Base-by-base conservation (phyloP, 2,113 vertebrate species). In the Ptilonorhynchus violaceus region DNA sequence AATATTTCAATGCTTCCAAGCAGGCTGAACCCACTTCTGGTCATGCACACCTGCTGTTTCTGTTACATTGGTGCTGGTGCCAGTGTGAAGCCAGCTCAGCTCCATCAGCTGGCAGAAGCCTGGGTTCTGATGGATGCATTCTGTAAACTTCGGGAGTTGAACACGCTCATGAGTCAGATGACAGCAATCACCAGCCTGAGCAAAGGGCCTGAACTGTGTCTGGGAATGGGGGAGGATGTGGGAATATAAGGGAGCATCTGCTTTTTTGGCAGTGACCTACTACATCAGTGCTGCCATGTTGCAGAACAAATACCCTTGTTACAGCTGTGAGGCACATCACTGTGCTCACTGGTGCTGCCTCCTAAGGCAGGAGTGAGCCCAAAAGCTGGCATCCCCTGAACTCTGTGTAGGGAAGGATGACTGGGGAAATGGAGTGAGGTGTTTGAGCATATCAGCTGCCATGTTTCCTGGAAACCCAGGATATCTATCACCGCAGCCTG, bases 101-200 rank as follows among this genome's bases (percentile, higher is more conserved):
- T 77, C 46, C 28, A 37, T 13, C 59, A 56, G 55, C 55, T 58
- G 30, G 35, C 27, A 56, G 60, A 73, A 76, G 44, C 17, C 76
- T n/a, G 22, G 25, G n/a, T 62, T 72, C 80, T 73, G 41, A 35
- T 47, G 41, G 12, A 27, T 33, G 11, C 4, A 3, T 76, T 72
- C 53, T 68, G 49, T 69, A 69, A 55, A 44, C 31, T 46, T 30
- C 47, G 24, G 30, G 77, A 80, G 17, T 20, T 63, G 58, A 72
- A 59, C 23, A 17, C 47, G 42, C 58, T 77, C 0, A 0, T 0
- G 3, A 44, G n/a, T 76, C 41, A 69, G 55, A 39, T 1, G 4
- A 55, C 24, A 84, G 44, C 33, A n/a, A 60, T 30, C 18, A 50
- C 12, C 2, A 1, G 30, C 1, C 0, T 31, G 15, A 85, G 35